Evolutionary conservation across 2,113 vertebrate species (phyloP), one percentile per base, ranked within the genome.

Genomic region (Embiotoca jacksoni): DNA sequence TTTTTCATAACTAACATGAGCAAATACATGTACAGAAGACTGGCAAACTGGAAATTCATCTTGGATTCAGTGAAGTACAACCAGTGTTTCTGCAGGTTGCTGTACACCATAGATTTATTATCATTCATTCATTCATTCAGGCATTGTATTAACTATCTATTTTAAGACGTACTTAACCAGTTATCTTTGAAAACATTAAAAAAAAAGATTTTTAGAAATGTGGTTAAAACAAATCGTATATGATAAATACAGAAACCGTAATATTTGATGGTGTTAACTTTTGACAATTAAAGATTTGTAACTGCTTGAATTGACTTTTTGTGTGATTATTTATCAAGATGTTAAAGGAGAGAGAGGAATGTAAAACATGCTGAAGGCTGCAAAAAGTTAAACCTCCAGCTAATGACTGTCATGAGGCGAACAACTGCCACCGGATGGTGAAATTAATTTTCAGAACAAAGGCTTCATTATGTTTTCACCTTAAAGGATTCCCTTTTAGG

Each of bases 281-380:
- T 93, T 92, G 85, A 92, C 70, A 87, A 92, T 83, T 92, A 92
- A 93, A 93, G 58, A 90, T 93, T 92, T 90, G 84, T 90, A 92
- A 93, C 65, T 88, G 87, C 85, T 88, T 87, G 74, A 88, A 85
- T 59, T 39, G 47, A 7, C 3, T 69, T 31, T 77, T 69, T 85
- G 73, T 83, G 64, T 83, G 1, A 31, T 85, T 55, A 73, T 47
- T 13, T 13, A 44, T 13, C 41, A 44, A 23, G 23, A 11, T 44
- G 41, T 44, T 44, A 44, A 44, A 13, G 41, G 41, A n/a, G 3
- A 16, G 1, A 49, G 2, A 30, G 37, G 6, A 49, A 31, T 16
- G 5, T 3, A 8, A 39, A 50, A 53, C 13, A 57, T 0, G 39
- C 32, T 41, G 16, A 36, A 3, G 23, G n/a, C 62, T 36, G 36